Percentiles rank a stretch among this genome's conserved stretches.
Conservation (phyloP, 2,797 vertebrate genomes). For the Alfaro cultratus region DNA sequence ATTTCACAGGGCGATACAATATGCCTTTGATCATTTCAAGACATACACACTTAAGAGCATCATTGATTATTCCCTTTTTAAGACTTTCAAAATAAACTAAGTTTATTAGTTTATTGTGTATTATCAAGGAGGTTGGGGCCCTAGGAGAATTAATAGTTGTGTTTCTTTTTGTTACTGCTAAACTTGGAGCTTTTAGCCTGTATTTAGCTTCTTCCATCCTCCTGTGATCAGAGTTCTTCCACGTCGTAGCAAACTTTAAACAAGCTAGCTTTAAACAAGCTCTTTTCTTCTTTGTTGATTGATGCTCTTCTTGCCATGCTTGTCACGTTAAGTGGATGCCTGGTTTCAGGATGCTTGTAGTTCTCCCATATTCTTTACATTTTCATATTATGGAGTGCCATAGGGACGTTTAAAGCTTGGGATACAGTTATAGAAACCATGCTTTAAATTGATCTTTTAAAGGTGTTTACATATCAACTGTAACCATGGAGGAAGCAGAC, state of each 20-base stretch:
- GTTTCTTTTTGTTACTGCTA: neutral
- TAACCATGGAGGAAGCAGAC: neutral
- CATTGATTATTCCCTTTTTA: neutral
- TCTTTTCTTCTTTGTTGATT: neutral
- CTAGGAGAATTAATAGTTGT: neutral
- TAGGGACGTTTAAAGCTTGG: neutral
- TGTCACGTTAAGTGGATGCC: neutral
- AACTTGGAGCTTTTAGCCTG: neutral
- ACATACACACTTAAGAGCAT: neutral
- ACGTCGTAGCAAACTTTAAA: neutral
- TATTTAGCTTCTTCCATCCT: neutral
- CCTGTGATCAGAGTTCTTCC: neutral
- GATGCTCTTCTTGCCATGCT: neutral
- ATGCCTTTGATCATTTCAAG: neutral
- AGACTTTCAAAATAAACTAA: conserved; percentile 12
- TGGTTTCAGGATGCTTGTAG: neutral
- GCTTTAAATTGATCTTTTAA: neutral
- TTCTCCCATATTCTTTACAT: neutral
- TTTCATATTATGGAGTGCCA: neutral
- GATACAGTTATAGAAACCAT: neutral
- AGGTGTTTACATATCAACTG: neutral
- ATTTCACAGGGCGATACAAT: neutral
- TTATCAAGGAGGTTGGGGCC: neutral
- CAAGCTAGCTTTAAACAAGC: neutral
- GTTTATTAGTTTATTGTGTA: no score